These are phyloP conservation scores for Drosophila santomea DNA, from an alignment of 1,140 invertebrate genomes.

Conservation along the genomic window DNA sequence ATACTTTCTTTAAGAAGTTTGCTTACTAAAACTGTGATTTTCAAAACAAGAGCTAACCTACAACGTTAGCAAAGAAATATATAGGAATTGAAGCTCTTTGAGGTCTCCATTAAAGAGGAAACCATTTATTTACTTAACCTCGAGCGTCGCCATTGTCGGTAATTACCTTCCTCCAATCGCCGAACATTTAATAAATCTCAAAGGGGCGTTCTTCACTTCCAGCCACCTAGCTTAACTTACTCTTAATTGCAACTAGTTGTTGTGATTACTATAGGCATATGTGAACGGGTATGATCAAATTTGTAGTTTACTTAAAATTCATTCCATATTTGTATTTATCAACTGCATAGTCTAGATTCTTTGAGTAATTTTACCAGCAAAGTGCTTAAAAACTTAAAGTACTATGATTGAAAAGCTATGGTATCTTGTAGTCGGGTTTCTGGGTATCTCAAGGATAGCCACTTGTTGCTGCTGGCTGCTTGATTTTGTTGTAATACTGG, in stretches of 20 bases:
- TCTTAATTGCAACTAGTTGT: conserved; percentile 67
- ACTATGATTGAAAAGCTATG: background rate
- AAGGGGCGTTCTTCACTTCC: conserved; percentile 45
- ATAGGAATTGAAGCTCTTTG: background rate
- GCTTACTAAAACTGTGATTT: background rate
- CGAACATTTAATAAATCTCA: conserved; percentile 60
- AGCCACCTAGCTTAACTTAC: conserved; percentile 21
- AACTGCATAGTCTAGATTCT: no score
- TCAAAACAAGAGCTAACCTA: background rate
- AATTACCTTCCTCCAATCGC: conserved; percentile 57
- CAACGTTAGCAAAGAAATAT: background rate
- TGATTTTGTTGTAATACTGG: conserved; percentile 52
- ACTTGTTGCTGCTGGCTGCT: conserved; percentile 19
- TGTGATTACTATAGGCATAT: conserved; percentile 29
- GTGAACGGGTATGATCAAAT: background rate
- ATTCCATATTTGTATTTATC: background rate
- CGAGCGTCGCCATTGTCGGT: conserved; percentile 30
- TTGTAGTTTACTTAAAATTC: background rate
- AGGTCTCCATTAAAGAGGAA: background rate
- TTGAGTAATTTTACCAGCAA: no score
- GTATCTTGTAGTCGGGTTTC: background rate
- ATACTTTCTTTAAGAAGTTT: background rate
- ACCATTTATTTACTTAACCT: conserved; percentile 3
- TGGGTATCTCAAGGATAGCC: background rate
- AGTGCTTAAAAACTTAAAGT: no score